Conservation (phyloP, 2,797 vertebrate genomes). For the Gambelia wislizenii region DNA sequence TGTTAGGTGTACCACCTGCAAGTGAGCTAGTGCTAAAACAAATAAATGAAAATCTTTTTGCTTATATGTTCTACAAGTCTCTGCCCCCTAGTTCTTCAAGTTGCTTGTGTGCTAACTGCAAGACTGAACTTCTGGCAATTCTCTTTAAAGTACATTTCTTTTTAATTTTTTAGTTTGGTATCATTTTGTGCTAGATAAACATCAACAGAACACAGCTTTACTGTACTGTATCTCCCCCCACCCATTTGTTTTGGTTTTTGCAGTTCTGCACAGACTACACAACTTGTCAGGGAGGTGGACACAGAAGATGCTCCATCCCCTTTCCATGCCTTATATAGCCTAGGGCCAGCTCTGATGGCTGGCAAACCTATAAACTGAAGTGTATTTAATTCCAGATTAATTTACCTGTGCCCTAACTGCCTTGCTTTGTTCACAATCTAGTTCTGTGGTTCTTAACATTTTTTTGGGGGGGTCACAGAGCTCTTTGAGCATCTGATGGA, state of each 20-base stretch:
- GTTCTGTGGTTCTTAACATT: no score
- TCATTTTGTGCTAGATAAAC: no score
- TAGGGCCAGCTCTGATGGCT: background rate
- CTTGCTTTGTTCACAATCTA: background rate
- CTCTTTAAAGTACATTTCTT: background rate
- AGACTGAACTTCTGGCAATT: background rate
- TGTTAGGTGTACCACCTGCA: background rate
- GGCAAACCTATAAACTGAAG: background rate
- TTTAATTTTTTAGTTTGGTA: no score
- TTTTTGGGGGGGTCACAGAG: no score
- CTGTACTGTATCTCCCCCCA: no score
- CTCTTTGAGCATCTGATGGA: no score
- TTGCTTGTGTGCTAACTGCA: background rate
- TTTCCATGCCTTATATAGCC: background rate
- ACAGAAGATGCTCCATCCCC: no score
- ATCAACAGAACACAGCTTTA: no score
- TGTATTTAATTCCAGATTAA: background rate
- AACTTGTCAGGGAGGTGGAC: background rate
- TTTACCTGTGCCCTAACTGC: no score
- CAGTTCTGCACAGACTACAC: background rate
- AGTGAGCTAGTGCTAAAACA: background rate
- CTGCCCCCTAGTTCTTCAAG: background rate
- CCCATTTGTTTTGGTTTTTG: background rate
- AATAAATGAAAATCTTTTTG: no score
- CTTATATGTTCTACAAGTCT: no score